Evolutionary conservation across 2,888 invertebrate genomes (phyloP).

Genomic region (Ophion costatus): DNA sequence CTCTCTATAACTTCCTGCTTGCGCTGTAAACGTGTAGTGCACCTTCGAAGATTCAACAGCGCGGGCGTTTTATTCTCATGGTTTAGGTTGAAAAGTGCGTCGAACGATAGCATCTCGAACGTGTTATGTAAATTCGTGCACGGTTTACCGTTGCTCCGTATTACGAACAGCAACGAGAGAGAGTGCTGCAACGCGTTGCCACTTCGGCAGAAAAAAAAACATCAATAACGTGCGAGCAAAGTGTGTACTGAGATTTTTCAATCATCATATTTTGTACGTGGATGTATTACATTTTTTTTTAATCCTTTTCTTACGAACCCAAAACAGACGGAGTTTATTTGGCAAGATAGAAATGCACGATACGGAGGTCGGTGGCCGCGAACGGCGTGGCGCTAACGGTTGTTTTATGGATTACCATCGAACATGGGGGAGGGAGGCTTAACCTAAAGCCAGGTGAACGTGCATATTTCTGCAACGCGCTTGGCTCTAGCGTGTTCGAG

Average conservation of each 20-base stretch:
- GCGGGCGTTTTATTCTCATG: neutral
- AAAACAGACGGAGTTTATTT: neutral
- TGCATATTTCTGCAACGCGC: constrained; percentile 20
- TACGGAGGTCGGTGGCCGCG: constrained; percentile 27
- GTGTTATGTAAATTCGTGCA: constrained; percentile 62
- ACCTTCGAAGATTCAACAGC: neutral
- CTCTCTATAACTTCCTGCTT: neutral
- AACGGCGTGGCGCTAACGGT: constrained; percentile 46
- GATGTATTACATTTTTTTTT: neutral
- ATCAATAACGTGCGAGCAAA: neutral
- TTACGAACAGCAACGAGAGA: constrained; percentile 20
- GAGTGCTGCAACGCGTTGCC: neutral
- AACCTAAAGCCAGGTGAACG: constrained; percentile 25
- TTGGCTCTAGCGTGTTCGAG: constrained; percentile 11
- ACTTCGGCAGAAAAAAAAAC: neutral
- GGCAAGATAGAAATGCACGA: neutral
- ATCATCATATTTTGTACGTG: neutral
- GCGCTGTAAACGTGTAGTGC: neutral
- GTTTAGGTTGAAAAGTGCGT: constrained; percentile 22
- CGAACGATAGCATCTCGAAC: constrained; percentile 57
- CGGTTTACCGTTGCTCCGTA: constrained; percentile 33
- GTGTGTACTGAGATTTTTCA: neutral
- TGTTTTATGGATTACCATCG: constrained; percentile 44
- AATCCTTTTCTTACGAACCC: neutral
- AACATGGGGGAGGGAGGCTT: neutral